These are phyloP conservation scores for Idaea dimidiata DNA, from an alignment of 2,888 invertebrate genomes.

Conservation along the genomic window DNA sequence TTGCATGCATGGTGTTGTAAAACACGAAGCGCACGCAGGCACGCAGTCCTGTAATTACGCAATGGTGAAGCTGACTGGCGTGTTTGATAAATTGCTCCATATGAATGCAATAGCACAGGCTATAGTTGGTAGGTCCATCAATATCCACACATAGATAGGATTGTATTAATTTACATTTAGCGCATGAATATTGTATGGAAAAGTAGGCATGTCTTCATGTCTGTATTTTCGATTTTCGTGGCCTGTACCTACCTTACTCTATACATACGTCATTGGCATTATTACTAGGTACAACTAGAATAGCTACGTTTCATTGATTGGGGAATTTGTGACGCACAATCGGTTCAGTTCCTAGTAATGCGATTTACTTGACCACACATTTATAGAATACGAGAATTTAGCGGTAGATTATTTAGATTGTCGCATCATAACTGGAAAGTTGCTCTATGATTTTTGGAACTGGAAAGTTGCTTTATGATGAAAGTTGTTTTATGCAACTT, in stretches of 20 bases:
- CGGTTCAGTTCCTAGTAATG: not conserved
- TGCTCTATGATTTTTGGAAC: too few relatives aligned
- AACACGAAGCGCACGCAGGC: constrained; percentile 5
- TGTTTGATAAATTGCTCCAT: not conserved
- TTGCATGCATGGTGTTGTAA: constrained; percentile 9
- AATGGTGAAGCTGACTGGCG: not conserved
- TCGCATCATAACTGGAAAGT: too few relatives aligned
- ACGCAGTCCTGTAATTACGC: not conserved
- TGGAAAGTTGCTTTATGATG: too few relatives aligned
- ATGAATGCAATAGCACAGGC: not conserved
- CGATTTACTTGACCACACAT: not conserved
- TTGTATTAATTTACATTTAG: not conserved
- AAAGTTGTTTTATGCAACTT: too few relatives aligned
- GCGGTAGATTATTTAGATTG: not conserved
- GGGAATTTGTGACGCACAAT: not conserved
- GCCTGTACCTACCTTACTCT: too few relatives aligned
- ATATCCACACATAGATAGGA: not conserved
- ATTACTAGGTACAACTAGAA: not conserved
- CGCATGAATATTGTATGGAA: not conserved
- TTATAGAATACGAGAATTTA: not conserved
- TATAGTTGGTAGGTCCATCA: not conserved
- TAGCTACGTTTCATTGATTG: not conserved
- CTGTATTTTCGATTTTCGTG: not conserved
- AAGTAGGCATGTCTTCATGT: not conserved
- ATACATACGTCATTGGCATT: too few relatives aligned